phyloP scores from a whole-genome alignment of 92 coral and sea anemone genomes.

The Porites evermanni region DNA sequence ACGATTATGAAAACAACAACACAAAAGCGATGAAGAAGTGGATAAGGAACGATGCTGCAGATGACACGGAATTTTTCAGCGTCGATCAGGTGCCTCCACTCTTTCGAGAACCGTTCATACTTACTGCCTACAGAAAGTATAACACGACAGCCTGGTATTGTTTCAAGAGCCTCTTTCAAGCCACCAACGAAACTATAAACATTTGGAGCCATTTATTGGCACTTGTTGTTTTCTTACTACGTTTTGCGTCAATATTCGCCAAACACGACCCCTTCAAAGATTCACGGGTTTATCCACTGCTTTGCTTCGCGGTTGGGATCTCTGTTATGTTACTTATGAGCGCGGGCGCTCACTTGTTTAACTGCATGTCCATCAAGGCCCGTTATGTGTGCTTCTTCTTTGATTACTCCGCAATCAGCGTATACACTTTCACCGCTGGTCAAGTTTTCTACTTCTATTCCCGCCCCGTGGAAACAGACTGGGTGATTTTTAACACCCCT shows the following conservation, averaged over 20 bases:
- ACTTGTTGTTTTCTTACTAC: slow-evolving; percentile 64
- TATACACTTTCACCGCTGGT: slow-evolving; percentile 81
- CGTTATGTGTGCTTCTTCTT: slow-evolving; percentile 93
- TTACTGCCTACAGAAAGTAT: slow-evolving; percentile 88
- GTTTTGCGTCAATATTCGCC: slow-evolving; percentile 68
- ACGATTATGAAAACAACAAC: not conserved
- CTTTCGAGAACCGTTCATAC: slow-evolving; percentile 83
- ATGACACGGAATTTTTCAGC: not conserved
- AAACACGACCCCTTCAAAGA: slow-evolving; percentile 61
- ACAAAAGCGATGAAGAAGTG: not conserved
- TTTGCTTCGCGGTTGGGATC: slow-evolving; percentile 89
- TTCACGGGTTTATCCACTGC: slow-evolving; percentile 77
- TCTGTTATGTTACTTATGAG: slow-evolving; percentile 83
- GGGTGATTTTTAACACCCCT: slow-evolving; percentile 49
- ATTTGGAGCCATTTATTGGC: slow-evolving; percentile 96
- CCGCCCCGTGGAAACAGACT: slow-evolving; percentile 54
- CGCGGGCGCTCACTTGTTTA: slow-evolving; percentile 87
- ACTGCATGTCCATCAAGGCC: slow-evolving; percentile 83
- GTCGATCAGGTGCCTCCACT: slow-evolving; percentile 67
- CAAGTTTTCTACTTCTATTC: slow-evolving; percentile 86
- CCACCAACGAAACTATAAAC: slow-evolving; percentile 86
- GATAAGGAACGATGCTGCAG: slow-evolving; percentile 1
- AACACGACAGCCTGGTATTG: slow-evolving; percentile 77
- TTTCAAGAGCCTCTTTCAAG: slow-evolving; percentile 71
- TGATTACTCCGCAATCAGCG: slow-evolving; percentile 92